Evolutionary conservation across 2,797 vertebrate genomes (phyloP).

Genomic region (Melanotaenia trifasciata): DNA sequence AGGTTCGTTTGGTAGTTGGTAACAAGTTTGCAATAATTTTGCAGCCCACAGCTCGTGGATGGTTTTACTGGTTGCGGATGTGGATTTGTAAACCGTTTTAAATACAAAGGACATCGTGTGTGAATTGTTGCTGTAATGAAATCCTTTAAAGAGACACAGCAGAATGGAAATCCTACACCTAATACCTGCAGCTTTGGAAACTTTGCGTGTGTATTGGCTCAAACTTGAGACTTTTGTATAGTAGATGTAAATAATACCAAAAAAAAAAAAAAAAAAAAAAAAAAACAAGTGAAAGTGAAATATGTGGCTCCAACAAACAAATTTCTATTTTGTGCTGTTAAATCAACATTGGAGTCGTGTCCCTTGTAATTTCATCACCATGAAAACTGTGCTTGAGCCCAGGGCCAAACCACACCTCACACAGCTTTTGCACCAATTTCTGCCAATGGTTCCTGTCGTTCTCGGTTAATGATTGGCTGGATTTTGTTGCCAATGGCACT

Average conservation of each 20-base stretch:
- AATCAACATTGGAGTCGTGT: slow-evolving; percentile 21
- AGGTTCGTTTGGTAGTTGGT: not conserved
- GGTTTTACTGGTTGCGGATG: not conserved
- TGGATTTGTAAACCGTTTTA: slow-evolving; percentile 6
- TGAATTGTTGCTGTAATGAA: slow-evolving; percentile 25
- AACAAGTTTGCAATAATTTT: not conserved
- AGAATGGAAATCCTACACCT: slow-evolving; percentile 66
- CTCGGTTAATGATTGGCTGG: slow-evolving; percentile 49
- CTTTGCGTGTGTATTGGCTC: slow-evolving; percentile 46
- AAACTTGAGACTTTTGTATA: slow-evolving; percentile 65
- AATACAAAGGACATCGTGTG: not conserved
- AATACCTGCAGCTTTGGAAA: slow-evolving; percentile 56
- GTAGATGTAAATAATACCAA: slow-evolving; percentile 73
- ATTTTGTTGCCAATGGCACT: slow-evolving; percentile 57
- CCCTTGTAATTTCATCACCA: slow-evolving; percentile 19
- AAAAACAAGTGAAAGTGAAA: slow-evolving; percentile 24
- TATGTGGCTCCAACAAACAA: slow-evolving; percentile 39
- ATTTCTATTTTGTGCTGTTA: slow-evolving; percentile 49
- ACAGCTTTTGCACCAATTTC: slow-evolving; percentile 68
- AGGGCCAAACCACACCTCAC: slow-evolving; percentile 63
- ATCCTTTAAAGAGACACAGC: slow-evolving; percentile 9
- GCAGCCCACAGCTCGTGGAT: not conserved
- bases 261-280: slow-evolving; percentile 23
- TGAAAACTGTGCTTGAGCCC: slow-evolving; percentile 50
- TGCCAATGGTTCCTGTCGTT: slow-evolving; percentile 49